Percentiles rank a stretch among this genome's conserved stretches.
Evolutionary conservation across 2,888 invertebrate species (phyloP).

Genomic region (Gari tellinella): DNA sequence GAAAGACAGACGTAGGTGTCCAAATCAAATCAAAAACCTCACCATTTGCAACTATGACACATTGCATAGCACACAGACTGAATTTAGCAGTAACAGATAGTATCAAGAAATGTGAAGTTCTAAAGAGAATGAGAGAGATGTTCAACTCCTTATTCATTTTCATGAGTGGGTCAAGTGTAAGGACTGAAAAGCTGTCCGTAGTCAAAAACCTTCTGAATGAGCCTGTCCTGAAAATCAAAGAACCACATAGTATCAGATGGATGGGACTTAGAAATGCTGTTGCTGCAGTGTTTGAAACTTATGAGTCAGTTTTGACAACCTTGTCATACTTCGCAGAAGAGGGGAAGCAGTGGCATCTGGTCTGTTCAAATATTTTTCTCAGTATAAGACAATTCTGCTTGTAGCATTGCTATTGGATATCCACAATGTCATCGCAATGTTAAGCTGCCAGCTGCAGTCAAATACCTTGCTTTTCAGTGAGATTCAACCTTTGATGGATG

Average conservation of each 20-base stretch:
- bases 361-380: slow-evolving; percentile 28
- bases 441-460: slow-evolving; percentile 32
- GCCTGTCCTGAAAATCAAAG: slow-evolving; percentile 43
- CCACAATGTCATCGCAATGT: slow-evolving; percentile 21
- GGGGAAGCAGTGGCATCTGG: slow-evolving; percentile 23
- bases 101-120: slow-evolving; percentile 29
- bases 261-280: slow-evolving; percentile 46
- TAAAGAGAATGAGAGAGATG: slow-evolving; percentile 36
- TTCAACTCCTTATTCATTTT: slow-evolving; percentile 38
- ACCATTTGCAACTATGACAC: slow-evolving; percentile 7
- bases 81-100: slow-evolving; percentile 45
- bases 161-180: slow-evolving; percentile 34
- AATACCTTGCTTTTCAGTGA: slow-evolving; percentile 36
- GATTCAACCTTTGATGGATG: slow-evolving; percentile 30
- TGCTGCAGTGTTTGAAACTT: slow-evolving; percentile 38
- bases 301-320: slow-evolving; percentile 33
- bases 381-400: slow-evolving; percentile 25
- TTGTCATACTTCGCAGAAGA: slow-evolving; percentile 37
- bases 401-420: slow-evolving; percentile 43
- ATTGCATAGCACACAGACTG: slow-evolving; percentile 14
- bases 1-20: no score
- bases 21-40: background rate
- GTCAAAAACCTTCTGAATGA: slow-evolving; percentile 39
- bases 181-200: slow-evolving; percentile 23
- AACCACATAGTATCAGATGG: slow-evolving; percentile 48